Evolutionary conservation across 2,113 vertebrate species (phyloP), one percentile per base, ranked within the genome.

Genomic region (Myotis yumanensis): DNA sequence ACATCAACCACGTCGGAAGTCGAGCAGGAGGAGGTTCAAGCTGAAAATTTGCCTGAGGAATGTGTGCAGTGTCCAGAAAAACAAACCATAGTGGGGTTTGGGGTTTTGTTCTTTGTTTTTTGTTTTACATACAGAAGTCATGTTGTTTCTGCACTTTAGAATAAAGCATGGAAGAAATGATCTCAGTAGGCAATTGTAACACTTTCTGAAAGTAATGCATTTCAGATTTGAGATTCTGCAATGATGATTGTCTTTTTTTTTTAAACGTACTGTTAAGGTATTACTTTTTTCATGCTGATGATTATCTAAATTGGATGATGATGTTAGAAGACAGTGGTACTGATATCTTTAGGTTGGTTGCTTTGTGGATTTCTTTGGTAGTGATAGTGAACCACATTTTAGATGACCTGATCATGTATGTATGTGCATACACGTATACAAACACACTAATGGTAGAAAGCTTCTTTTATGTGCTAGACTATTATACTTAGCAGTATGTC

Each of bases 391-490:
- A 97, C 89, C 97, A 98, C 98, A 98, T 96, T 96, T 97, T 98
- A 98, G 97, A 97, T 91, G 96, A 97, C 97, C 96, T 97, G 97
- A 89, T 83, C 82, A 93, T 97, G 96, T 96, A 96, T 71, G 91
- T 96, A 84, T 97, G 92, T 96, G 91, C 97, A 95, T 96, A 96
- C 79, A 94, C 82, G 0, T 96, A 95, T 86, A 96, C 95, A 96
- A 89, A 99, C 98, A 98, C 98, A 98, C 98, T 99, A 99, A 99
- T 96, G 97, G 98, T 99, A 99, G 98, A 98, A 98, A 95, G 98
- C 98, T 99, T 99, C 59, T 99, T 99, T 99, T 99, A 99, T 98
- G 98, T 99, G 99, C 98, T 99, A 99, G 98, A 98, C 98, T 98
- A 99, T 98, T 99, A 98, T 98, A 99, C 98, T 99, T 98, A 99